These are phyloP conservation scores for Pantala flavescens DNA, from an alignment of 1,140 invertebrate species.

Conservation along the genomic window DNA sequence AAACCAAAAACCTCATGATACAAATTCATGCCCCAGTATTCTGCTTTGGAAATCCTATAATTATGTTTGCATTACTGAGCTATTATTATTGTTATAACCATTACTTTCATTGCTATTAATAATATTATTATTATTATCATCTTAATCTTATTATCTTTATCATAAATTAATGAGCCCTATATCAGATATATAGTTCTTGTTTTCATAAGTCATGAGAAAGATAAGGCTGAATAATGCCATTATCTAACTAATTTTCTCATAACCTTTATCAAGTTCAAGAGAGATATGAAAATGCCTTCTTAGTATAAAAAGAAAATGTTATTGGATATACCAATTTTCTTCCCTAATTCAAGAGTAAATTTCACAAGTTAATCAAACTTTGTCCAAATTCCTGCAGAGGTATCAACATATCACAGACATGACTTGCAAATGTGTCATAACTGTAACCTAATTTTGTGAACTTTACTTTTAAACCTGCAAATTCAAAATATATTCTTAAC, in stretches of 20 bases:
- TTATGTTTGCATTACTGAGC: background rate
- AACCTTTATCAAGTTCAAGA: background rate
- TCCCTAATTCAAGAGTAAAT: background rate
- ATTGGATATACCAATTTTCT: background rate
- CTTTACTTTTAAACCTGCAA: background rate
- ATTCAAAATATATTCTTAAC: background rate
- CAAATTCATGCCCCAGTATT: background rate
- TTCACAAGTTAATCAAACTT: background rate
- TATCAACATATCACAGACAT: constrained; percentile 16
- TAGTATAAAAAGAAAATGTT: constrained; percentile 6
- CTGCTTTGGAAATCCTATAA: background rate
- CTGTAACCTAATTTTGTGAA: background rate
- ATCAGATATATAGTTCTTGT: background rate
- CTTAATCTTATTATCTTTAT: constrained; percentile 4
- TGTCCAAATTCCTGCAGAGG: constrained; percentile 2
- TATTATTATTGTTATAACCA: constrained; percentile 12
- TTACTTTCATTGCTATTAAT: constrained; percentile 2
- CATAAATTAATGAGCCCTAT: background rate
- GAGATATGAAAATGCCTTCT: background rate
- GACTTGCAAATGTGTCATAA: constrained; percentile 10
- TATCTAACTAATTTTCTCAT: background rate
- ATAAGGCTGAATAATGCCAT: background rate
- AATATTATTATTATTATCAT: constrained; percentile 11
- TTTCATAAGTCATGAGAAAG: background rate
- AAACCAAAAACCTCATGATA: background rate